Evolutionary conservation across 2,888 invertebrate genomes (phyloP).

Genomic region (Gortyna flavago): DNA sequence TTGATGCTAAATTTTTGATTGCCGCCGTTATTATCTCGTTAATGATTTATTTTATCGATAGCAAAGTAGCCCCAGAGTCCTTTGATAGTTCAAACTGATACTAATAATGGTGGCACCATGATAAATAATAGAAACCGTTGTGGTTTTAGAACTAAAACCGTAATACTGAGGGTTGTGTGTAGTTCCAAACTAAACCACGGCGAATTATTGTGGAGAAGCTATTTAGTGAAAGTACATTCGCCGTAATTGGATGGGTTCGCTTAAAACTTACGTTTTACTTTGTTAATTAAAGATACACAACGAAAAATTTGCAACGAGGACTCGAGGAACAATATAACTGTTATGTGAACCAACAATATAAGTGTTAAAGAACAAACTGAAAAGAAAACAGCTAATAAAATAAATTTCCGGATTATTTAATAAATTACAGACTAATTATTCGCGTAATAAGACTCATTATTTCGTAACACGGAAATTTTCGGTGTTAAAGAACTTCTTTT

Average conservation of each 20-base stretch:
- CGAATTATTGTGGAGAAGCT: slow-evolving; percentile 49
- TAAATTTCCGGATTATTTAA: not conserved
- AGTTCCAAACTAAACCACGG: slow-evolving; percentile 53
- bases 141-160: slow-evolving; percentile 42
- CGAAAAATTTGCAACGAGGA: slow-evolving; percentile 24
- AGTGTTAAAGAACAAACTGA: not conserved
- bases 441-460: not conserved
- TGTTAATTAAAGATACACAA: slow-evolving; percentile 52
- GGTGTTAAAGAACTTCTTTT: not conserved
- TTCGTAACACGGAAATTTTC: not conserved
- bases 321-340: not conserved
- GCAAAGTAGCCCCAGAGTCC: not conserved
- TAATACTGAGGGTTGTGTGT: slow-evolving; percentile 41
- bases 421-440: no score
- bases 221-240: slow-evolving; percentile 57
- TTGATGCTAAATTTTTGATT: not conserved
- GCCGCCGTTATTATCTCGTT: not conserved
- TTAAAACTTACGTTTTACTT: slow-evolving; percentile 49
- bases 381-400: not conserved
- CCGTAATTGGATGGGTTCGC: slow-evolving; percentile 54
- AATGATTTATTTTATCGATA: not conserved
- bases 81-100: slow-evolving; percentile 26
- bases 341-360: not conserved
- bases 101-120: slow-evolving; percentile 20
- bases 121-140: slow-evolving; percentile 38